Evolutionary conservation across 1,140 invertebrate species (phyloP).

Genomic region (Limonius californicus): DNA sequence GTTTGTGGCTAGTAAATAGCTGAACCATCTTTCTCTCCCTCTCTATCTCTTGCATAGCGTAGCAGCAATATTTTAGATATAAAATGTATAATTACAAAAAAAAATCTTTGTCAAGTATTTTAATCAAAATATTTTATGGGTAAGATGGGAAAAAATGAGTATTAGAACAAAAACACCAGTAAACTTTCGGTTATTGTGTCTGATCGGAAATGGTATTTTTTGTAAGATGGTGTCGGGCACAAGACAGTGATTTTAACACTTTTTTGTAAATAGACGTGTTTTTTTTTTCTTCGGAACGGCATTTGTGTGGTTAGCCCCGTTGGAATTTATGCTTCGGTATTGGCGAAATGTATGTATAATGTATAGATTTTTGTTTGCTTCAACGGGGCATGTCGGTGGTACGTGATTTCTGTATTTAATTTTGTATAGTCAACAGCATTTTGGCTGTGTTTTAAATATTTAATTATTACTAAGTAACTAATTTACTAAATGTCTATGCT

Average conservation of each 20-base stretch:
- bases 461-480: conserved; percentile 7
- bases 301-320: too few relatives aligned
- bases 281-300: too few relatives aligned
- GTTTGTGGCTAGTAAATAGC: not conserved
- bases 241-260: conserved; percentile 3
- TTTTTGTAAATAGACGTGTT: not conserved
- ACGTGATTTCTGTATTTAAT: conserved; percentile 25
- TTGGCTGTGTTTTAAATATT: conserved; percentile 25
- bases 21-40: not conserved
- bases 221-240: conserved; percentile 9
- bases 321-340: too few relatives aligned
- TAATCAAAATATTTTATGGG: not conserved
- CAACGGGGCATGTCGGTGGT: not conserved
- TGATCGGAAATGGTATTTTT: conserved; percentile 1
- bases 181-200: not conserved
- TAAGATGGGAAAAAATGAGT: not conserved
- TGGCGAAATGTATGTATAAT: too few relatives aligned
- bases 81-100: not conserved
- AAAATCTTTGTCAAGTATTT: not conserved
- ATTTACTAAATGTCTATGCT: conserved; percentile 7
- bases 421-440: conserved; percentile 25
- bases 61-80: not conserved
- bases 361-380: not conserved
- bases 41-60: not conserved
- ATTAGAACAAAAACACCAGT: not conserved